These are phyloP conservation scores for Trachymyrmex cornetzi DNA, from an alignment of 1,140 invertebrate species.

Conservation along the genomic window DNA sequence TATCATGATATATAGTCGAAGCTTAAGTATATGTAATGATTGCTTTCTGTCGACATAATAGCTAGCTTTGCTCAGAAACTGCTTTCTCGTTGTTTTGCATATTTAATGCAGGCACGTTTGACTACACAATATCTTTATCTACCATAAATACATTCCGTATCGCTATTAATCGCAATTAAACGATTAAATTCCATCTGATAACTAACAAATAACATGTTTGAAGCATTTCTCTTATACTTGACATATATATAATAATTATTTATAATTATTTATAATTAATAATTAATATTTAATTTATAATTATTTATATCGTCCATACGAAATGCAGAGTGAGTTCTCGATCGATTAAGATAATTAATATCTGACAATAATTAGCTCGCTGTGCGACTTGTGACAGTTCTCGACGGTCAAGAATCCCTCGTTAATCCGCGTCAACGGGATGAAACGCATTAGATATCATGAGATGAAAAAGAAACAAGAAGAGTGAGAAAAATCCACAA, in stretches of 20 bases:
- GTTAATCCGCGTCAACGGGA: slow-evolving; percentile 76
- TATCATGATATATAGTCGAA: neutral
- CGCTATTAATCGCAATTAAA: slow-evolving; percentile 30
- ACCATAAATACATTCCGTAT: neutral
- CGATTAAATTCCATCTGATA: slow-evolving; percentile 14
- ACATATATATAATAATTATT: neutral
- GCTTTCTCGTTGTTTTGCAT: slow-evolving; percentile 41
- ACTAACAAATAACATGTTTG: neutral
- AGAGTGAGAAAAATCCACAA: slow-evolving; percentile 69
- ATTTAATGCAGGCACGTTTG: slow-evolving; percentile 29
- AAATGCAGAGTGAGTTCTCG: neutral
- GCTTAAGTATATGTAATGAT: slow-evolving; percentile 35
- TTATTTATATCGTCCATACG: neutral
- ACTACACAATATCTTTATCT: slow-evolving; percentile 44
- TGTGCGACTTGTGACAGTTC: slow-evolving; percentile 67
- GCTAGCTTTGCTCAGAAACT: neutral
- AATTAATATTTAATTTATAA: slow-evolving; percentile 31
- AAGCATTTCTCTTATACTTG: neutral
- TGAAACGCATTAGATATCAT: slow-evolving; percentile 71
- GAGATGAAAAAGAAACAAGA: slow-evolving; percentile 60
- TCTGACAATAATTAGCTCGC: slow-evolving; percentile 67
- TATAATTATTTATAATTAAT: neutral
- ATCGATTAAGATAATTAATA: slow-evolving; percentile 59
- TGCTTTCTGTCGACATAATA: slow-evolving; percentile 34
- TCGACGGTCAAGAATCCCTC: slow-evolving; percentile 70